Percentiles rank a stretch among this genome's conserved stretches.
phyloP scores from a whole-genome alignment of 1,140 invertebrate species.

The Cydia splendana region DNA sequence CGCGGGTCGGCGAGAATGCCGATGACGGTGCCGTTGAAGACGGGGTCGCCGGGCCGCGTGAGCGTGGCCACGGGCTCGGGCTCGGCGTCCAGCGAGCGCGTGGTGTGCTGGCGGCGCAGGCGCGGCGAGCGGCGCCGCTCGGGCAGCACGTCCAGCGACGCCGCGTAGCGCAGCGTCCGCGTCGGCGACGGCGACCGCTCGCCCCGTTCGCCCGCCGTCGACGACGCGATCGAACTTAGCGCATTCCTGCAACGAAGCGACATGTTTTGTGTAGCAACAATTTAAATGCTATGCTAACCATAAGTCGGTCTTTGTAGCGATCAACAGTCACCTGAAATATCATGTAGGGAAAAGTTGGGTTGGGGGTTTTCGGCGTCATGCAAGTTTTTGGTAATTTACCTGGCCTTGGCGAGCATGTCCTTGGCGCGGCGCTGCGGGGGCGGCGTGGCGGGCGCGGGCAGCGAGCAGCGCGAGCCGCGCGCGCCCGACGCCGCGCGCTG shows the following conservation, averaged over 20 bases:
- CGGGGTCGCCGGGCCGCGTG: conserved; percentile 56
- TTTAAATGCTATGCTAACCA: neutral
- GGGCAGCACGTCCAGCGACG: conserved; percentile 68
- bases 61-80: conserved; percentile 63
- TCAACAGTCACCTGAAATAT: too few relatives aligned
- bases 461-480: conserved; percentile 52
- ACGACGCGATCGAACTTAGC: conserved; percentile 75
- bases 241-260: conserved; percentile 56
- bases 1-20: conserved; percentile 76
- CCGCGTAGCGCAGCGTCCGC: conserved; percentile 20
- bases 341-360: too few relatives aligned
- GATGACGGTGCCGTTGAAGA: conserved; percentile 75
- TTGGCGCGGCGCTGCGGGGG: conserved; percentile 35
- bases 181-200: neutral
- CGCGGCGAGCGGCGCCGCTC: conserved; percentile 49
- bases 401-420: conserved; percentile 35
- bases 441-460: conserved; percentile 42
- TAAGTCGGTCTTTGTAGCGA: too few relatives aligned
- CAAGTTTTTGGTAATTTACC: conserved; percentile 8
- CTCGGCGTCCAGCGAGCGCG: conserved; percentile 69
- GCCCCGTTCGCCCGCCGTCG: conserved; percentile 52
- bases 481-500: conserved; percentile 60
- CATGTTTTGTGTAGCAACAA: neutral
- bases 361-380: too few relatives aligned
- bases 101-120: conserved; percentile 60